Evolutionary conservation across 2,113 vertebrate species (phyloP).

Genomic region (Syngnathus floridae): DNA sequence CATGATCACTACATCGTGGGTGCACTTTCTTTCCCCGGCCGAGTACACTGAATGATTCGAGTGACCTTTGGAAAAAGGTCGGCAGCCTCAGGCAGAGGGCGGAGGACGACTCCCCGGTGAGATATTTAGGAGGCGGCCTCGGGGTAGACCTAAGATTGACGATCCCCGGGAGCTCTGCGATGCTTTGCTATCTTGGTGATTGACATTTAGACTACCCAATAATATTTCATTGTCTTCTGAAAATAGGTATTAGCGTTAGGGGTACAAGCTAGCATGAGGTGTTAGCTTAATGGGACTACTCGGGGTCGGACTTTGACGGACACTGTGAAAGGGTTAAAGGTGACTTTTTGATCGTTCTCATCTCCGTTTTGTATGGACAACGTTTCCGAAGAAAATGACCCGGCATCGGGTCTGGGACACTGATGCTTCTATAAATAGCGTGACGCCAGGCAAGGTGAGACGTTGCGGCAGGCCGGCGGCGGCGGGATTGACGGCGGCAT

Average conservation of each 20-base stretch:
- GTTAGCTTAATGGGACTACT: background rate
- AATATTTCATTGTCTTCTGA: no score
- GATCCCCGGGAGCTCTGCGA: background rate
- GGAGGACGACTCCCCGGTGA: background rate
- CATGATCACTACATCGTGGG: background rate
- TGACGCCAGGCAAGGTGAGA: constrained; percentile 5
- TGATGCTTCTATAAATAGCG: constrained; percentile 41
- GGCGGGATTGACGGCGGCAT: constrained; percentile 63
- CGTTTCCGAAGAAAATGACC: background rate
- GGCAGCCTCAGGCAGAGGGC: background rate
- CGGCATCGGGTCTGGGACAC: constrained; percentile 8
- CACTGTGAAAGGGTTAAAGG: background rate
- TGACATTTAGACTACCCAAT: background rate
- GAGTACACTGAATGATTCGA: background rate
- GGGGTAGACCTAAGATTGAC: background rate
- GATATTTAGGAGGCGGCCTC: background rate
- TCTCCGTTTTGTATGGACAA: background rate
- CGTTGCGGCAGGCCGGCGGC: constrained; percentile 26
- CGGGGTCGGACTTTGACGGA: background rate
- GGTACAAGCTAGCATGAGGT: background rate
- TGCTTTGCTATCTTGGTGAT: background rate
- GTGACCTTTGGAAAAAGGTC: background rate
- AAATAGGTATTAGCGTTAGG: background rate
- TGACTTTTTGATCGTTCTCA: background rate
- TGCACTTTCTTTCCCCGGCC: background rate